A percentile compares a stretch with the other conserved stretches of the same genome.
These are phyloP conservation scores for Circaetus gallicus DNA, from an alignment of 2,113 vertebrate species.

Conservation along the genomic window DNA sequence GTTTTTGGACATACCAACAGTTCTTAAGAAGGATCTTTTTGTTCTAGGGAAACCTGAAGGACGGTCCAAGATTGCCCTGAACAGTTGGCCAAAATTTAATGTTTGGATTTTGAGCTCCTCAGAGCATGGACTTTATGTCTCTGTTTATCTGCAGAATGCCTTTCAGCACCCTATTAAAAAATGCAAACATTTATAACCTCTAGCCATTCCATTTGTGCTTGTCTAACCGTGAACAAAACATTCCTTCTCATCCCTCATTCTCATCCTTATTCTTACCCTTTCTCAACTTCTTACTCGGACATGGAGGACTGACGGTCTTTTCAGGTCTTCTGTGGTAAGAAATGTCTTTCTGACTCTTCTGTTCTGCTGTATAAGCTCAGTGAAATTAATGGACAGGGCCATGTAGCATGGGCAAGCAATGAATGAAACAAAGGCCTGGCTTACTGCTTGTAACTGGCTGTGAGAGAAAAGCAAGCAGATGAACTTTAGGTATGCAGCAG, in stretches of 20 bases:
- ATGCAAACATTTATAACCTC: background rate
- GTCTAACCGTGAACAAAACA: background rate
- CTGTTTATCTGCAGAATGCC: background rate
- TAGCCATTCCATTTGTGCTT: background rate
- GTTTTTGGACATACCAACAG: background rate
- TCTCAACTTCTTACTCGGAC: background rate
- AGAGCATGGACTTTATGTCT: background rate
- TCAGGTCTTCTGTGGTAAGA: background rate
- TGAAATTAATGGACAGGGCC: background rate
- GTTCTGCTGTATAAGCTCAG: background rate
- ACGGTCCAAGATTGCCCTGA: fast-evolving
- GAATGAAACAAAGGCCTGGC: background rate
- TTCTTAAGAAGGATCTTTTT: background rate
- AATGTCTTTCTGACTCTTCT: background rate
- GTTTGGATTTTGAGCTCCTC: background rate
- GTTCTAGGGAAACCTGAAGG: background rate
- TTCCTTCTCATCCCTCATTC: background rate
- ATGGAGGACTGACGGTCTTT: background rate
- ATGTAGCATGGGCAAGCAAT: background rate
- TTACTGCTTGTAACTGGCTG: background rate
- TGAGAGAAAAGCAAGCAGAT: background rate
- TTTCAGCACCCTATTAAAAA: background rate
- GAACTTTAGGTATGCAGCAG: background rate
- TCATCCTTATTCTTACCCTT: background rate
- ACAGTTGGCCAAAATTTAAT: background rate